phyloP scores from a whole-genome alignment of 2,113 vertebrate genomes.

The Aptenodytes forsteri region DNA sequence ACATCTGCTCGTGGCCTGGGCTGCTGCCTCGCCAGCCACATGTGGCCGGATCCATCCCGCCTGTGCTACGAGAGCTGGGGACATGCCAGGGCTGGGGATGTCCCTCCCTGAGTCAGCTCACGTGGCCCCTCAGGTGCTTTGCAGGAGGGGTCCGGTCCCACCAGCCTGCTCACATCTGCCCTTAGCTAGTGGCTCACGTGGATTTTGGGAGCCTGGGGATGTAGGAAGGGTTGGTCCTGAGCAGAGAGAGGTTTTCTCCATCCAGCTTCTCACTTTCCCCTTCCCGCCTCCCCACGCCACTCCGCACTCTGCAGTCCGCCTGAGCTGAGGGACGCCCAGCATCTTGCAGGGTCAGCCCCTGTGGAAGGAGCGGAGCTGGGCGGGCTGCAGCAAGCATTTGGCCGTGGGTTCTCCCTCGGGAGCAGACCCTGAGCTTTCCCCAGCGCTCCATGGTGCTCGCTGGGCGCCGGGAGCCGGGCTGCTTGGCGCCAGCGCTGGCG shows the following conservation, averaged over 20 bases:
- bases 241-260: background rate
- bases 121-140: background rate
- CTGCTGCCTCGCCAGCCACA: background rate
- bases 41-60: background rate
- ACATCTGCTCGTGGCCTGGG: background rate
- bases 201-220: background rate
- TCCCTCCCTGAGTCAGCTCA: background rate
- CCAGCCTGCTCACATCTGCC: background rate
- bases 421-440: conserved; percentile 10
- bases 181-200: background rate
- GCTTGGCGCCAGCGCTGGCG: conserved; percentile 10
- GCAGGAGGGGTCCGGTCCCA: background rate
- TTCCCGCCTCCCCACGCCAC: accelerated
- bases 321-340: background rate
- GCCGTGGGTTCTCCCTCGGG: background rate
- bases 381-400: background rate
- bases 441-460: background rate
- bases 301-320: accelerated
- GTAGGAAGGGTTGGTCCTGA: background rate
- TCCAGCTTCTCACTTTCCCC: background rate
- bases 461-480: conserved; percentile 9
- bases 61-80: background rate
- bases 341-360: background rate
- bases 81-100: background rate
- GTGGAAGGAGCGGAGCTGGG: background rate